Percentiles rank a stretch among this genome's conserved stretches.
phyloP scores from a whole-genome alignment of 2,888 invertebrate species.

The Mimumesa dahlbomi region DNA sequence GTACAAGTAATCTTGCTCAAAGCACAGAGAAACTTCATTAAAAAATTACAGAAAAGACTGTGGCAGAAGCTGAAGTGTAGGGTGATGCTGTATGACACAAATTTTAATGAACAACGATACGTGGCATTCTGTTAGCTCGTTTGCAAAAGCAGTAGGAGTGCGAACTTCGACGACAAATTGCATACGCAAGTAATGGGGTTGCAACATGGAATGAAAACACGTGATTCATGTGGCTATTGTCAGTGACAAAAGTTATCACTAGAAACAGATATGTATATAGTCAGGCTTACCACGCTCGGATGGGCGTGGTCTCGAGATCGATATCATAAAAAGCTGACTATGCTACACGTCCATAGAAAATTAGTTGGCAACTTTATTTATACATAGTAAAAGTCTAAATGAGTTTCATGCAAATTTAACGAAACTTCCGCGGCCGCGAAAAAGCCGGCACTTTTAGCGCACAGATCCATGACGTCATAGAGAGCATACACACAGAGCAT shows the following conservation, averaged over 20 bases:
- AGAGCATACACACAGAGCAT: no score
- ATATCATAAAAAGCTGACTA: slow-evolving; percentile 67
- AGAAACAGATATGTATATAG: slow-evolving; percentile 2
- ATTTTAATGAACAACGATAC: no score
- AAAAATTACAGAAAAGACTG: no score
- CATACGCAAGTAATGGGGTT: slow-evolving; percentile 27
- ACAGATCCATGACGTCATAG: not conserved
- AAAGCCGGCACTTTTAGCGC: not conserved
- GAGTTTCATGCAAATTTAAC: slow-evolving; percentile 6
- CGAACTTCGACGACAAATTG: slow-evolving; percentile 30
- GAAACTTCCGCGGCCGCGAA: slow-evolving; percentile 5
- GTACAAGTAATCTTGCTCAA: no score
- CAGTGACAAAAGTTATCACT: slow-evolving; percentile 10
- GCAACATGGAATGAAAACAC: not conserved
- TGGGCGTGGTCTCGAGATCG: slow-evolving; percentile 71
- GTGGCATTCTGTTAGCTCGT: no score
- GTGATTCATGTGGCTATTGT: slow-evolving; percentile 3
- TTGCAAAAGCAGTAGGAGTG: no score
- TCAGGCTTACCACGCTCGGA: slow-evolving; percentile 52
- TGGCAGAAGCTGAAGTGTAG: no score
- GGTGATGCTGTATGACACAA: no score
- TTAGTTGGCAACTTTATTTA: slow-evolving; percentile 7
- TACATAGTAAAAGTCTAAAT: not conserved
- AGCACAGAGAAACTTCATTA: no score
- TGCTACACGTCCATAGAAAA: slow-evolving; percentile 15